Evolutionary conservation across 2,888 invertebrate genomes (phyloP).

Genomic region (Tyria jacobaeae): DNA sequence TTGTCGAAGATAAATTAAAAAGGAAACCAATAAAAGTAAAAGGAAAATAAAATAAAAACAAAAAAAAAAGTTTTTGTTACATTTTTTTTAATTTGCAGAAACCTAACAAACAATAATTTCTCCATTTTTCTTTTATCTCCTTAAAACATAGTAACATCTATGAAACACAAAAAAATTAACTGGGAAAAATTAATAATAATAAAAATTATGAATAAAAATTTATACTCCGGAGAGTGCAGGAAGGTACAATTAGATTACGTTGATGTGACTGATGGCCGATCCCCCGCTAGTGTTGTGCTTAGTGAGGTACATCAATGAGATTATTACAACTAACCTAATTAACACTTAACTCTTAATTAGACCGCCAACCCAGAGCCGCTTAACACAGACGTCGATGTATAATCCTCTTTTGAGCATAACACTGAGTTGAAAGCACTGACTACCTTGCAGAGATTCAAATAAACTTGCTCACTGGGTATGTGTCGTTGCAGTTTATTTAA

Average conservation of each 20-base stretch:
- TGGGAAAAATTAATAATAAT: conserved; percentile 80
- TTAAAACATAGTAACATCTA: conserved; percentile 88
- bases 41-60: conserved; percentile 71
- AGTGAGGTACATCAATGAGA: conserved; percentile 83
- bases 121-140: conserved; percentile 78
- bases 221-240: conserved; percentile 85
- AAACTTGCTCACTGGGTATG: conserved; percentile 49
- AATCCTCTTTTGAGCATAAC: conserved; percentile 64
- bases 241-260: conserved; percentile 85
- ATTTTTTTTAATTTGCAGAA: conserved; percentile 86
- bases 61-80: conserved; percentile 82
- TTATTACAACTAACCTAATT: conserved; percentile 80
- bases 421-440: conserved; percentile 75
- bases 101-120: conserved; percentile 87
- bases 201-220: conserved; percentile 77
- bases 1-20: conserved; percentile 74
- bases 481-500: conserved; percentile 33
- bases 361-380: conserved; percentile 68
- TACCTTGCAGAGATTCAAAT: conserved; percentile 85
- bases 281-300: conserved; percentile 65
- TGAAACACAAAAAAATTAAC: conserved; percentile 86
- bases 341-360: conserved; percentile 76
- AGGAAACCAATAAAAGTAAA: conserved; percentile 55
- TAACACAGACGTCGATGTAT: conserved; percentile 57
- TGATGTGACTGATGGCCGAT: conserved; percentile 71